Evolutionary conservation across 2,797 vertebrate species (phyloP), one percentile per base, ranked within the genome.

Genomic region (Pseudochirops cupreus): DNA sequence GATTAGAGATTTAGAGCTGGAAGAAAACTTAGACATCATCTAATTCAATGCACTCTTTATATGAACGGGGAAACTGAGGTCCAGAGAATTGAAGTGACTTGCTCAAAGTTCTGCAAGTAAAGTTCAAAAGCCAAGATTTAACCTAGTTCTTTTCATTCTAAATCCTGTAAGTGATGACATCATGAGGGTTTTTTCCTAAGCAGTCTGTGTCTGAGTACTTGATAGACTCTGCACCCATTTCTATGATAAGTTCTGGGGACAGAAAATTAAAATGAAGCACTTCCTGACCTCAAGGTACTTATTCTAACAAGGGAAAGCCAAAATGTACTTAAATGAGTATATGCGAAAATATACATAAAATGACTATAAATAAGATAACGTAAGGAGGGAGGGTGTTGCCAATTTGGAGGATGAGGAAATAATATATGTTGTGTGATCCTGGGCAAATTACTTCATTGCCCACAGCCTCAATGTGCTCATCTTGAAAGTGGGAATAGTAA

Each of bases 401-500:
- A 87, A 10, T 9, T 21, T 87, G 39, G 24, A 7, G 2, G 13
- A 87, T 50, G 21, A 82, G 74, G 21, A 46, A 87, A 87, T 9
- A 26, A 11, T 87, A 46, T 26, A 26, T 50, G 67, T 24, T 94
- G 2, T 67, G 5, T 91, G 59, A 94, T 91, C 6, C 58, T 87
- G n/a, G 24, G 18, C 5, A 91, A 93, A 3, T 4, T 90, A 5
- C 0, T 67, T 87, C 94, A 55, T 1, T 26, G 96, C 9, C 24
- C 56, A 46, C 21, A 92, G 59, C 52, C 55, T 97, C 39, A 29
- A 29, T 94, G 58, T 95, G 74, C 29, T 92, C n/a, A 58, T 54
- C n/a, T 54, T 3, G 94, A 96, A 97, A 97, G 56, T 91, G 57
- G 90, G 9, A 91, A 87, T 3, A 50, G 2, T 57, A 82, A 50